phyloP scores from a whole-genome alignment of 2,113 vertebrate genomes.

The Lontra canadensis region DNA sequence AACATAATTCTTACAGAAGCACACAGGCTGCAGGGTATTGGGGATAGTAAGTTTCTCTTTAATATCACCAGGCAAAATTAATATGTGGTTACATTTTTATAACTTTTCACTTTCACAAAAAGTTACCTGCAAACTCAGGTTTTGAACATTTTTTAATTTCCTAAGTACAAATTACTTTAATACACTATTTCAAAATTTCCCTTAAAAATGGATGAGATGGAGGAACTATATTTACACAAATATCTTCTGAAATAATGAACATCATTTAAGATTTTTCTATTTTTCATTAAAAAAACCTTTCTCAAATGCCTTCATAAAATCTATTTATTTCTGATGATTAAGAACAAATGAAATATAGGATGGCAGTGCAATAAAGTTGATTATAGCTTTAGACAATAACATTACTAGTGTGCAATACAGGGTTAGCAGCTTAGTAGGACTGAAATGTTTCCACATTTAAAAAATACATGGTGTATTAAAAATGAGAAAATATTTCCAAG shows the following conservation, averaged over 20 bases:
- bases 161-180: background rate
- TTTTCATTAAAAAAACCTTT: background rate
- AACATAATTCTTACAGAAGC: background rate
- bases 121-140: background rate
- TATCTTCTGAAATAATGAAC: background rate
- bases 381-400: background rate
- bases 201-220: background rate
- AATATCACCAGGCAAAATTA: background rate
- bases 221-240: background rate
- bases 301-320: background rate
- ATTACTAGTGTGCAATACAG: background rate
- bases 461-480: background rate
- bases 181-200: background rate
- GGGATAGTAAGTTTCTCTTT: background rate
- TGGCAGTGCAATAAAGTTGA: constrained; percentile 50
- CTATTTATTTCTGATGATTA: constrained; percentile 61
- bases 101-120: background rate
- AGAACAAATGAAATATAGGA: constrained; percentile 63
- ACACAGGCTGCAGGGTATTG: background rate
- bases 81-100: background rate
- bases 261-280: background rate
- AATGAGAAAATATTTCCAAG: constrained; percentile 51
- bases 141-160: background rate
- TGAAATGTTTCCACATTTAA: constrained; percentile 51
- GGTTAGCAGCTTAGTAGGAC: constrained; percentile 3